Evolutionary conservation across 2,888 invertebrate species (phyloP).

Genomic region (Troides oblongomaculatus): DNA sequence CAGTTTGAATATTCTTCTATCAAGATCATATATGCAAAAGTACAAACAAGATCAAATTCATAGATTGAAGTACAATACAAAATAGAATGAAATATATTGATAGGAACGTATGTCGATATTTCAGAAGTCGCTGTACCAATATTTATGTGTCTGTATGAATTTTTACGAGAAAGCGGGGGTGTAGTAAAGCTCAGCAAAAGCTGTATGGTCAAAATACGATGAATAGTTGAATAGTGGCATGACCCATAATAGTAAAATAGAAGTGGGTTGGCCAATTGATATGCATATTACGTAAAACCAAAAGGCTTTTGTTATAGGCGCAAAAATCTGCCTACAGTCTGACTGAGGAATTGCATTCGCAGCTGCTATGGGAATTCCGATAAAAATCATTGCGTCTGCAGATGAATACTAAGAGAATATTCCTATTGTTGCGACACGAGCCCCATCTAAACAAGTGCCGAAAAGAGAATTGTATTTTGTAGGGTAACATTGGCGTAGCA

Average conservation of each 20-base stretch:
- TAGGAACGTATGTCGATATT: slow-evolving; percentile 1
- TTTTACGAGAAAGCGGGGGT: slow-evolving; percentile 52
- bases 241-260: slow-evolving; percentile 70
- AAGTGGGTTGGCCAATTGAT: slow-evolving; percentile 76
- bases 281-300: slow-evolving; percentile 69
- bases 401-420: slow-evolving; percentile 67
- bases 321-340: slow-evolving; percentile 63
- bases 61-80: neutral
- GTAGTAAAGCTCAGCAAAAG: slow-evolving; percentile 43
- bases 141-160: slow-evolving; percentile 50
- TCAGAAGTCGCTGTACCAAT: slow-evolving; percentile 38
- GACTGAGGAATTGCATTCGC: slow-evolving; percentile 54
- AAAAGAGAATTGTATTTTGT: slow-evolving; percentile 29
- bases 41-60: neutral
- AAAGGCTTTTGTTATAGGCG: slow-evolving; percentile 69
- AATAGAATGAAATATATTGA: neutral
- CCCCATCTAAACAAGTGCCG: slow-evolving; percentile 34
- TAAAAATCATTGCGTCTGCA: slow-evolving; percentile 63
- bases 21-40: too few relatives aligned
- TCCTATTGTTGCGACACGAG: slow-evolving; percentile 53
- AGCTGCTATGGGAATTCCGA: slow-evolving; percentile 50
- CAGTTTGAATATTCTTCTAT: too few relatives aligned
- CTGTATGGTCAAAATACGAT: slow-evolving; percentile 51
- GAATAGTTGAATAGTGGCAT: slow-evolving; percentile 51
- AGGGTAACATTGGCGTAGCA: slow-evolving; percentile 29